Base-by-base conservation (phyloP, 1,140 invertebrate species). In the Colletes latitarsis region DNA sequence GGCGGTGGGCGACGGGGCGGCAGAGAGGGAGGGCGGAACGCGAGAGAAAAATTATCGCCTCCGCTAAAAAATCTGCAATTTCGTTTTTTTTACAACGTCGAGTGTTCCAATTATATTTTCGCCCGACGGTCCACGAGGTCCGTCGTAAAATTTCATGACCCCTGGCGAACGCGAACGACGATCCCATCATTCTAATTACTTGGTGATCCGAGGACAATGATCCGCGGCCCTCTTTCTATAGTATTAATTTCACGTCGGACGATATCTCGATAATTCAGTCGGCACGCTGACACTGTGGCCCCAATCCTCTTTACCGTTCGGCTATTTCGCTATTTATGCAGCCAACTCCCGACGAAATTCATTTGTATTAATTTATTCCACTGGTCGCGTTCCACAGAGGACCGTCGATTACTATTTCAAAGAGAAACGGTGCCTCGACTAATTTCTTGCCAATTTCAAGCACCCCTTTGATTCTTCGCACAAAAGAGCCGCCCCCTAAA, bases 51-150 rank as follows among this genome's bases (percentile, higher is more conserved):
- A 46, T 73, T 73, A 73, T 63, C 70, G 41, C 6, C 9, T 19
- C 43, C 6, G 14, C 41, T 53, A 55, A 57, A 79, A 62, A 74
- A 60, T 69, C 43, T 43, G 64, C 43, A 68, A 68, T 69, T 69
- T 8, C 53, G 74, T 68, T n/a, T 21, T 30, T 30, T 49, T 14
- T 55, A 43, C 49, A 68, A 19, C 41, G n/a, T 19, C 19, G 52
- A 17, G 21, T 53, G 53, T 68, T 68, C 63, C 74, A 69, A 77
- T 77, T 77, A 77, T 58, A 77, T 69, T 77, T 77, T 68, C 19
- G 49, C n/a, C n/a, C 39, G 19, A 8, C 63, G 39, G 21, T 30
- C 15, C 70, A 41, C 15, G 64, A 66, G 43, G 41, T 49, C 1
- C n/a, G 12, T 6, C 60, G 75, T 52, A 57, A 77, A 77, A 69